Evolutionary conservation across 1,140 invertebrate genomes (phyloP).

Genomic region (Tetraneura akinire): DNA sequence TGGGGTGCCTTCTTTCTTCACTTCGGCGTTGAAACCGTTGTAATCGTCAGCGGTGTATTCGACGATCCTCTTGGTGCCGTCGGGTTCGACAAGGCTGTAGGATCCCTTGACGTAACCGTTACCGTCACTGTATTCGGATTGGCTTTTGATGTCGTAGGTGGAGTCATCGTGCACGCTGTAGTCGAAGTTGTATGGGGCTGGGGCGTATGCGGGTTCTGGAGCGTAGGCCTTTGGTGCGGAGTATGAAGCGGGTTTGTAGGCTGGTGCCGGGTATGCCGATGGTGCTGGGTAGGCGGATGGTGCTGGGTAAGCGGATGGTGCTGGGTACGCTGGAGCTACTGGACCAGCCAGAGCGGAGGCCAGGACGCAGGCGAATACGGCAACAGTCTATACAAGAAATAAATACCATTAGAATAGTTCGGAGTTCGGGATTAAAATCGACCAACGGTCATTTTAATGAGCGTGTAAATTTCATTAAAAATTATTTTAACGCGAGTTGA

Average conservation of each 20-base stretch:
- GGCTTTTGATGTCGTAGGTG: conserved; percentile 58
- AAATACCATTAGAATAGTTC: too few species aligned
- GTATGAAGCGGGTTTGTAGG: conserved; percentile 48
- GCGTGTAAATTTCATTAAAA: too few species aligned
- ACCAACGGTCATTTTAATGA: too few species aligned
- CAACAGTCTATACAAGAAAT: conserved; percentile 38
- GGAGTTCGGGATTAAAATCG: too few species aligned
- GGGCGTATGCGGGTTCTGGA: conserved; percentile 54
- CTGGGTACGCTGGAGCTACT: conserved; percentile 47
- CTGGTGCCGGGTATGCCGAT: conserved; percentile 25
- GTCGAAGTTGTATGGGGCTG: conserved; percentile 56
- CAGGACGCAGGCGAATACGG: conserved; percentile 51
- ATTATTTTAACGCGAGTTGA: too few species aligned
- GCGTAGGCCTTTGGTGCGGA: conserved; percentile 52
- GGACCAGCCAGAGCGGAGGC: conserved; percentile 39
- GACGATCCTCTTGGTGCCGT: conserved; percentile 65
- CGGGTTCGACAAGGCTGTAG: conserved; percentile 61
- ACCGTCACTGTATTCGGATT: conserved; percentile 58
- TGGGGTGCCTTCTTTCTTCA: conserved; percentile 60
- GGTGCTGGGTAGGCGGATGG: conserved; percentile 36
- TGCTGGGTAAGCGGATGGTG: conserved; percentile 38
- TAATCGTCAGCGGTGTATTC: conserved; percentile 67
- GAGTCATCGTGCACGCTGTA: conserved; percentile 57
- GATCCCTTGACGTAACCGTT: conserved; percentile 57
- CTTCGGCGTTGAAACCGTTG: conserved; percentile 69